Evolutionary conservation across 2,797 vertebrate species (phyloP).

Genomic region (Sebastes itinus): DNA sequence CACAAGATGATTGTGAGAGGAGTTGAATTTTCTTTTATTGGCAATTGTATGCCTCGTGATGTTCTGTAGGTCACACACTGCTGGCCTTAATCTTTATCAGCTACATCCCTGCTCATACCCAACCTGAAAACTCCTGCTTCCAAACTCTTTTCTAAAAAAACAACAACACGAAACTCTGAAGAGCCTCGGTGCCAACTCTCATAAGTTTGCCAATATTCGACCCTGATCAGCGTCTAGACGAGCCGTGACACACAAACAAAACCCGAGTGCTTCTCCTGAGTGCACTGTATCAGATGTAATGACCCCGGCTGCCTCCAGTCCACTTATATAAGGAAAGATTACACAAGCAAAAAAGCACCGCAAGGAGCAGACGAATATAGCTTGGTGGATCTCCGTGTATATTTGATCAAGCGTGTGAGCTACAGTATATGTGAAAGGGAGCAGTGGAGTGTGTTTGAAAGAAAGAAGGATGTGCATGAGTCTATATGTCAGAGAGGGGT

Average conservation of each 20-base stretch:
- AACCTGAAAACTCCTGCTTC: slow-evolving; percentile 3
- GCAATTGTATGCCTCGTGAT: background rate
- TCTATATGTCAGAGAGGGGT: slow-evolving; percentile 53
- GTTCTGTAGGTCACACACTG: background rate
- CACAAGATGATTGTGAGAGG: background rate
- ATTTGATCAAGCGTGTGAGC: slow-evolving; percentile 67
- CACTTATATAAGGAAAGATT: slow-evolving; percentile 79
- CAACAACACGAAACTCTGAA: slow-evolving; percentile 16
- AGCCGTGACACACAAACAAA: slow-evolving; percentile 49
- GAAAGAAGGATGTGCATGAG: slow-evolving; percentile 50
- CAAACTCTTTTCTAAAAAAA: slow-evolving; percentile 11
- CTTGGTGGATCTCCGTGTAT: slow-evolving; percentile 51
- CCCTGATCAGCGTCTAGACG: slow-evolving; percentile 73
- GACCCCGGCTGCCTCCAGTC: slow-evolving; percentile 68
- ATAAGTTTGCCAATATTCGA: slow-evolving; percentile 50
- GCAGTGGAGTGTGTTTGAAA: slow-evolving; percentile 49
- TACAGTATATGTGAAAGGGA: slow-evolving; percentile 48
- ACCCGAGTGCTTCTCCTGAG: slow-evolving; percentile 36
- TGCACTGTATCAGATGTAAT: slow-evolving; percentile 42
- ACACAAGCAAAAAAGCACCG: slow-evolving; percentile 65
- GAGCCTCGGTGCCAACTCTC: slow-evolving; percentile 34
- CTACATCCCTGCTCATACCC: background rate
- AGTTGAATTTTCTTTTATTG: slow-evolving; percentile 16
- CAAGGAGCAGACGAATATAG: slow-evolving; percentile 67
- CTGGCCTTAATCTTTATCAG: slow-evolving; percentile 5